Percentiles rank a stretch among this genome's conserved stretches.
Conservation (phyloP, 2,113 vertebrate genomes). For the Plecotus auritus region DNA sequence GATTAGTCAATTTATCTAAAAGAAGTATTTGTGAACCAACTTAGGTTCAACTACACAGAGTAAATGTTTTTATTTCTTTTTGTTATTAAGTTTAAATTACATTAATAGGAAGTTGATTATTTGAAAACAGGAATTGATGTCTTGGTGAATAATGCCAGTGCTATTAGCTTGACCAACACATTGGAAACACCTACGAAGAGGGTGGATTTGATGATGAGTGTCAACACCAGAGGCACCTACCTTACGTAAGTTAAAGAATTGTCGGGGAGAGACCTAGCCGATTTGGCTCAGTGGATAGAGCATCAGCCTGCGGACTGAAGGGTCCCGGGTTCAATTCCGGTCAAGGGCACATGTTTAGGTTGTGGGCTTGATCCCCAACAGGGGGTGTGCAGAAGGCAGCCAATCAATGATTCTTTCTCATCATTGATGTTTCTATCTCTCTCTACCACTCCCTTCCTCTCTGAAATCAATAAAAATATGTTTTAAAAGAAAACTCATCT, state of each 20-base stretch:
- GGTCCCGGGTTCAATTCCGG: no score
- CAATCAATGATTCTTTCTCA: no score
- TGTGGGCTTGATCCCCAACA: no score
- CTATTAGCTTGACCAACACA: conserved; percentile 95
- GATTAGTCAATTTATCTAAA: not conserved
- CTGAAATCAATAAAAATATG: no score
- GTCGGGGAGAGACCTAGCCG: not conserved
- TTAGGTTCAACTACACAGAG: not conserved
- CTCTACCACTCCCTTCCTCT: no score
- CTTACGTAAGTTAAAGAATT: conserved; percentile 86
- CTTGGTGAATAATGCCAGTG: conserved; percentile 98
- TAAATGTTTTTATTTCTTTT: conserved; percentile 20
- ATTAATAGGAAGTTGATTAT: conserved; percentile 68
- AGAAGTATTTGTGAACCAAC: not conserved
- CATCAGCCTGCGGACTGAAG: no score
- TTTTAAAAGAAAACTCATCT: no score
- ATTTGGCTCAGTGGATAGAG: no score
- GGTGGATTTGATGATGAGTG: conserved; percentile 95
- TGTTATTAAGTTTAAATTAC: conserved; percentile 13
- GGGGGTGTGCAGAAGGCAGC: no score
- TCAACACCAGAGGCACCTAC: conserved; percentile 96
- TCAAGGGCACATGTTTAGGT: no score
- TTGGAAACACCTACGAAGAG: conserved; percentile 93
- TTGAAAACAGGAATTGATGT: conserved; percentile 91
- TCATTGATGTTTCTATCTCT: no score